Evolutionary conservation across 2,113 vertebrate species (phyloP).

Genomic region (Passer domesticus): DNA sequence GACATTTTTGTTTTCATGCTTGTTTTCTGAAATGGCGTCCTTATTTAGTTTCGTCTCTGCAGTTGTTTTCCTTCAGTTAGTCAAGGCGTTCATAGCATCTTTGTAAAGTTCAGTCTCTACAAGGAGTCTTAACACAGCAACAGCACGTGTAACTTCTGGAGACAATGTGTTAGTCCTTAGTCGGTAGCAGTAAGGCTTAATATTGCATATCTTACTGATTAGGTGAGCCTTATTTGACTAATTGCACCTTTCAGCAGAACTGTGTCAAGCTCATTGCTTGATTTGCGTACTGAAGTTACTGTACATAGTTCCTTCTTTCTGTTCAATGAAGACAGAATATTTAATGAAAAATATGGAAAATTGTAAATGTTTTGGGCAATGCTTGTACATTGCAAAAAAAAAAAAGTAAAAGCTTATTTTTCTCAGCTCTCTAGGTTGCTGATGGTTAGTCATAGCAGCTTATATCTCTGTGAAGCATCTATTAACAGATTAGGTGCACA

Average conservation of each 20-base stretch:
- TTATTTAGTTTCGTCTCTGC: neutral
- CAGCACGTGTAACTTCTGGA: neutral
- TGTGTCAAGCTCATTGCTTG: neutral
- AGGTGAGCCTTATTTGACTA: neutral
- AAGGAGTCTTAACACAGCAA: neutral
- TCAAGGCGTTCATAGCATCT: neutral
- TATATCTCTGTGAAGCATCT: neutral
- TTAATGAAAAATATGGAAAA: neutral
- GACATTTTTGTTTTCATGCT: accelerated
- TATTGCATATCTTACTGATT: neutral
- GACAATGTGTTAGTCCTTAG: neutral
- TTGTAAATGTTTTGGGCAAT: neutral
- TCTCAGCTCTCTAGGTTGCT: neutral
- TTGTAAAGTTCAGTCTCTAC: neutral
- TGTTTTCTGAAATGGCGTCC: neutral
- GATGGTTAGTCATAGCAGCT: neutral
- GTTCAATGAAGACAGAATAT: neutral
- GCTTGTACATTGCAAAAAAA: neutral
- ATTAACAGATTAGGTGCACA: neutral
- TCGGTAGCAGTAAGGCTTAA: neutral
- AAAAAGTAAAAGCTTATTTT: neutral
- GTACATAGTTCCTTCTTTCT: neutral
- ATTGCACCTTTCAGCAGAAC: neutral
- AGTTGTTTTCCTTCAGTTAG: neutral
- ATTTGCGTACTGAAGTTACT: neutral